Conservation (phyloP, 2,888 invertebrate genomes). For the Mythimna loreyi region DNA sequence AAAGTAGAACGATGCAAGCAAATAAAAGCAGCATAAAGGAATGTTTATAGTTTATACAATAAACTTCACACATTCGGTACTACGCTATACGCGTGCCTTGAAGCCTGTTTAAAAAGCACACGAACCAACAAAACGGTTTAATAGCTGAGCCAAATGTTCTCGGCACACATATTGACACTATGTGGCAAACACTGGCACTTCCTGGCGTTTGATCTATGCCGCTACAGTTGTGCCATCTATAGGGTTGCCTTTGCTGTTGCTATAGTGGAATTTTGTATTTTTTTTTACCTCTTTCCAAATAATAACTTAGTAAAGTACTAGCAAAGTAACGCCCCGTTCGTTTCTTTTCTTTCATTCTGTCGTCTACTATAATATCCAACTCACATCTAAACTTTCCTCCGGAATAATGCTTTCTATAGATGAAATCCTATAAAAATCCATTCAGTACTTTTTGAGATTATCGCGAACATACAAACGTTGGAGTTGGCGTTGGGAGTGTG, state of each 20-base stretch:
- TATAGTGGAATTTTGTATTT: neutral
- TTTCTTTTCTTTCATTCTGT: too few relatives aligned
- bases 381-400: too few relatives aligned
- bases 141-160: conserved; percentile 76
- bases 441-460: too few relatives aligned
- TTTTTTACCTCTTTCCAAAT: neutral
- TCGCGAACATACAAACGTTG: too few relatives aligned
- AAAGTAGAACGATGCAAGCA: conserved; percentile 33
- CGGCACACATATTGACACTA: conserved; percentile 76
- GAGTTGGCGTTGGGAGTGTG: too few relatives aligned
- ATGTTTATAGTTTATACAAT: conserved; percentile 55
- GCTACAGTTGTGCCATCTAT: conserved; percentile 38
- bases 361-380: too few relatives aligned
- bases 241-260: conserved; percentile 34
- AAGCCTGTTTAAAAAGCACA: conserved; percentile 72
- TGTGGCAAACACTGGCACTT: conserved; percentile 73
- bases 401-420: too few relatives aligned
- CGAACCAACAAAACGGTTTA: conserved; percentile 79
- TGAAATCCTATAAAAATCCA: too few relatives aligned
- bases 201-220: conserved; percentile 72
- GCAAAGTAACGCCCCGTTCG: too few relatives aligned
- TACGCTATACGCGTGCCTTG: conserved; percentile 62
- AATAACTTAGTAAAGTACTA: too few relatives aligned
- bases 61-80: conserved; percentile 53
- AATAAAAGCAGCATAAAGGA: conserved; percentile 22